Evolutionary conservation across 2,797 vertebrate genomes (phyloP), one percentile per base, ranked within the genome.

Genomic region (Jordanella pulchra): DNA sequence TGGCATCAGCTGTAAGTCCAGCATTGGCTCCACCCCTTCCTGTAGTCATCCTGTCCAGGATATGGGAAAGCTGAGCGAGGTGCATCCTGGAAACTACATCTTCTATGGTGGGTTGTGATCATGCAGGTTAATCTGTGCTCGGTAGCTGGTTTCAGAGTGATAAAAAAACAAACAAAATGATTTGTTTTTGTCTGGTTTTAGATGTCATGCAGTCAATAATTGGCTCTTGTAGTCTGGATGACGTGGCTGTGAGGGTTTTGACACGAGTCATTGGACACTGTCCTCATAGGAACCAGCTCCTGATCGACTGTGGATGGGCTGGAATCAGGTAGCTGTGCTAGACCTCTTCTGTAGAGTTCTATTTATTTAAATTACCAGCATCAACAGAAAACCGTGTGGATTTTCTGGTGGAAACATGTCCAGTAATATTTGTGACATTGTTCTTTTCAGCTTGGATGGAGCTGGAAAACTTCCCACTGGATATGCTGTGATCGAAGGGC

Each of bases 21-120:
- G 94, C 91, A 95, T 96, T 5, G 96, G 96, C 71, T 97, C 96
- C 87, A 97, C 96, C 0, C 96, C 96, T 0, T 95, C 96, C 71
- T 96, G 96, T 67, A 96, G 94, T 84, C 94, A 93, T 54, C 95
- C 96, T 0, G 90, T 96, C 51, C 76, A 92, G 14, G 93, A 95
- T 84, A 96, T 97, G 95, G 84, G 82, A 2, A 80, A 85, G 54
- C 94, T 97, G 69, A 95, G 91, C 14, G 95, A 97, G 87, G 89
- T 97, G 69, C 96, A 97, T 82, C 96, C 96, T 9, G 95, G 95
- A 77, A 97, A 96, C 86, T 96, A 95, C 12, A 69, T 92, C 17
- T 96, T 96, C 87, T 97, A 95, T 0, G 96, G 96, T 93, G 68
- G 9, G 55, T 72, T 32, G 15, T 3, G 1, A 13, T 42, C 23